Percentiles rank a stretch among this genome's conserved stretches.
Conservation (phyloP, 2,888 invertebrate species). For the Acrobeloides nanus region DNA sequence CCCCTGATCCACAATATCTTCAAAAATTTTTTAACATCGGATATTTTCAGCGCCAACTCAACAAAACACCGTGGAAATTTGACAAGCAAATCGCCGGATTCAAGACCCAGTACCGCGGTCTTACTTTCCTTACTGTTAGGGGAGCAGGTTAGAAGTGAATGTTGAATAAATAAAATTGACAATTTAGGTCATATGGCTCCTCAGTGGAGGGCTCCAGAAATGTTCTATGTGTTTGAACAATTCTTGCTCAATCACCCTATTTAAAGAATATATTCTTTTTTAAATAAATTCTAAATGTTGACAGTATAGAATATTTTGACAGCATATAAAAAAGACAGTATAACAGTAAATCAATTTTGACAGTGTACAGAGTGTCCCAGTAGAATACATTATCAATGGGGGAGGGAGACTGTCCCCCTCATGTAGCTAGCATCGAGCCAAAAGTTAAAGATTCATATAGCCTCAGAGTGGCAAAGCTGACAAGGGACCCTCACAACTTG, state of each 20-base stretch:
- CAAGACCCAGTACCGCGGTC: conserved; percentile 50
- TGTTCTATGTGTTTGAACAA: conserved; percentile 50
- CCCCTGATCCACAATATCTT: too few species aligned
- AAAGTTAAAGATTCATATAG: too few species aligned
- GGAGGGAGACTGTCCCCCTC: too few species aligned
- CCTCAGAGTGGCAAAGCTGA: too few species aligned
- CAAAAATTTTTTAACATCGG: conserved; percentile 1
- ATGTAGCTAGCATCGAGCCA: too few species aligned
- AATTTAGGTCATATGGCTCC: conserved; percentile 45
- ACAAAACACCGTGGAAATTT: conserved; percentile 53
- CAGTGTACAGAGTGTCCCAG: too few species aligned
- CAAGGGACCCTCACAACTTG: too few species aligned
- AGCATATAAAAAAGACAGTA: too few species aligned
- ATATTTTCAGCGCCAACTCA: conserved; percentile 36
- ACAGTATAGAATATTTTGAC: too few species aligned
- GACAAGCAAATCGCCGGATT: conserved; percentile 54
- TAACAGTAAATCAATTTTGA: too few species aligned
- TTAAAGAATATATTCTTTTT: conserved; percentile 26
- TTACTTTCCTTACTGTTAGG: conserved; percentile 42
- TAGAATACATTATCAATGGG: too few species aligned
- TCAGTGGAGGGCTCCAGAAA: conserved; percentile 50
- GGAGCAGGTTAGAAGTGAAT: conserved; percentile 41
- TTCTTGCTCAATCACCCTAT: conserved; percentile 51
- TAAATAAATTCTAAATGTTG: too few species aligned
- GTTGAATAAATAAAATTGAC: not conserved